Evolutionary conservation across 2,113 vertebrate genomes (phyloP), one percentile per base, ranked within the genome.

Genomic region (Corythornis cristatus): DNA sequence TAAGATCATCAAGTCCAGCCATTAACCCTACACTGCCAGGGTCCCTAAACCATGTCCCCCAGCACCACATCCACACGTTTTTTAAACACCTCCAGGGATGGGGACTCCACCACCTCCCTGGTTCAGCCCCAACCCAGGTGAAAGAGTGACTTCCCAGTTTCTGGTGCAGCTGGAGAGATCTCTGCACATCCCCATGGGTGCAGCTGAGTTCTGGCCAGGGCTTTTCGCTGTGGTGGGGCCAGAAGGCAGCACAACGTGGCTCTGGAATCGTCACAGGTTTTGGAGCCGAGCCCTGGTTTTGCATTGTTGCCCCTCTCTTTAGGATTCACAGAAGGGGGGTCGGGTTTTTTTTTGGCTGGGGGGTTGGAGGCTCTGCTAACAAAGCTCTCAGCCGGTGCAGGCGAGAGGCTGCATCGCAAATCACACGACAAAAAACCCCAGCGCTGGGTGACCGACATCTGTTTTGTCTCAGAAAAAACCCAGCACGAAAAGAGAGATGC

Each of bases 391-490:
- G 7, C 74, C 5, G 3, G 2, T 10, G 66, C 60, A 12, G 3
- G 62, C n/a, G 17, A 81, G 85, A 2, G 87, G 74, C 93, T 45
- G 77, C 82, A n/a, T 75, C 86, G 3, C 78, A 22, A 61, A 65
- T 43, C 83, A 9, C 28, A 14, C 19, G 21, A 33, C 76, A 20
- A 26, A 35, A 12, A 17, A 17, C 45, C 45, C 23, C 35, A 20
- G 68, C 12, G 10, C 46, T 51, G 18, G 51, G 40, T 61, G 80
- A 48, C 40, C 76, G 28, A 87, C 96, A 96, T 97, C 95, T 96
- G 96, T 56, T 96, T 95, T 83, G 89, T 88, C 92, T 96, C 96
- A 90, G 75, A 23, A 13, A 37, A 37, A n/a, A 60, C 25, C 4
- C 61, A 71, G 81, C 84, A 1, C 58, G 23, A 33, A 25, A 25